A percentile compares a stretch with the other conserved stretches of the same genome.
Evolutionary conservation across 2,888 invertebrate genomes (phyloP).

Genomic region (Dilophus febrilis): DNA sequence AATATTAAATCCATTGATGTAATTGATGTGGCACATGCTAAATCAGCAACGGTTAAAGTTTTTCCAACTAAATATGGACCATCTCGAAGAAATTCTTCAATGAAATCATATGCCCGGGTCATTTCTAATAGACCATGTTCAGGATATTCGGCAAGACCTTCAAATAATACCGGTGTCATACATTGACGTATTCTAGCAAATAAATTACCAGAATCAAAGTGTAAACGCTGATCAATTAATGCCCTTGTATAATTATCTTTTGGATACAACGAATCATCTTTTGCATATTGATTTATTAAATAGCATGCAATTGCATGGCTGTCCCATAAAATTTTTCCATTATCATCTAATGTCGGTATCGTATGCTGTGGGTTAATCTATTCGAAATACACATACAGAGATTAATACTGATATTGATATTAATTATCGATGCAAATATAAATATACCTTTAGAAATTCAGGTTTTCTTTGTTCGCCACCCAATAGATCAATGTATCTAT

Average conservation of each 20-base stretch:
- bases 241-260: constrained; percentile 22
- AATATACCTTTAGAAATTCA: not conserved
- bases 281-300: constrained; percentile 21
- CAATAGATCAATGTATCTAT: not conserved
- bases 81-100: constrained; percentile 19
- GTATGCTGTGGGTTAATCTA: constrained; percentile 23
- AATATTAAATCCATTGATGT: constrained; percentile 8
- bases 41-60: constrained; percentile 21
- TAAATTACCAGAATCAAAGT: constrained; percentile 24
- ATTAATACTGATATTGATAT: too few relatives aligned
- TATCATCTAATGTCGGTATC: constrained; percentile 21
- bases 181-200: constrained; percentile 20
- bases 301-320: constrained; percentile 25
- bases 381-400: too few relatives aligned
- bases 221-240: constrained; percentile 24
- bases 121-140: constrained; percentile 14
- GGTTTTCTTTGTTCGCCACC: not conserved
- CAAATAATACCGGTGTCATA: constrained; percentile 6
- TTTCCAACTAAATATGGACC: constrained; percentile 18
- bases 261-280: constrained; percentile 21
- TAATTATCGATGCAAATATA: too few relatives aligned
- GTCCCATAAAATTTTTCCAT: constrained; percentile 20
- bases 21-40: constrained; percentile 14
- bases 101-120: constrained; percentile 18
- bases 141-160: not conserved